phyloP scores from a whole-genome alignment of 53 echinoderm and acorn worm species.

The Holothuria scabra region DNA sequence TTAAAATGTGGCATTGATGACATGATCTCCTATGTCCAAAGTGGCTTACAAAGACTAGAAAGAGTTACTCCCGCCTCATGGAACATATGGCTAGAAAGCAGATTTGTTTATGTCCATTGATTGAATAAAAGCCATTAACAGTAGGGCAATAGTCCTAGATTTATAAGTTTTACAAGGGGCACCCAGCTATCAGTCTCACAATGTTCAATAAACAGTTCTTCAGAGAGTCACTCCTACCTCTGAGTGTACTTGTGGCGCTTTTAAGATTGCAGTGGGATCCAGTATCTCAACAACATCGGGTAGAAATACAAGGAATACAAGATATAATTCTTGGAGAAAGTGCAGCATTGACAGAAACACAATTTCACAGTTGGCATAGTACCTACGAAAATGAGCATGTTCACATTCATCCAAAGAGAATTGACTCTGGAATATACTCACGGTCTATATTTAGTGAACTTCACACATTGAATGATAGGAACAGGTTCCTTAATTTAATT shows the following conservation, averaged over 20 bases:
- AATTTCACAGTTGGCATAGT: constrained; percentile 93
- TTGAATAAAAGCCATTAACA: too few species aligned
- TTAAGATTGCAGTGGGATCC: constrained; percentile 76
- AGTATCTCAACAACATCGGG: constrained; percentile 35
- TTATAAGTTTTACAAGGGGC: too few species aligned
- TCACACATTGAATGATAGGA: constrained; percentile 57
- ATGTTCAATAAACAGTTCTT: constrained; percentile 86
- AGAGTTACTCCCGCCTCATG: too few species aligned
- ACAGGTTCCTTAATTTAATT: constrained; percentile 43
- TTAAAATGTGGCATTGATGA: too few species aligned
- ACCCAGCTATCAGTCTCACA: neutral
- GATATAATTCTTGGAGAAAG: constrained; percentile 91
- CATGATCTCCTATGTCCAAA: too few species aligned
- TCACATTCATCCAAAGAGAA: constrained; percentile 69
- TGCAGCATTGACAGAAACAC: constrained; percentile 84
- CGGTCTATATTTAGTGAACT: constrained; percentile 71
- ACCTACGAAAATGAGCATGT: constrained; percentile 62
- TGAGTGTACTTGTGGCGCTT: constrained; percentile 81
- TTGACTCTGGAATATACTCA: constrained; percentile 58
- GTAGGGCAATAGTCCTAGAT: too few species aligned
- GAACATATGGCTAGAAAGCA: too few species aligned
- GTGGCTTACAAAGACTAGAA: too few species aligned
- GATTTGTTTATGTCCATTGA: too few species aligned
- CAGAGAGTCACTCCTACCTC: constrained; percentile 70
- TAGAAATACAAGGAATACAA: constrained; percentile 60